These are phyloP conservation scores for Cinara cedri DNA, from an alignment of 2,888 invertebrate species.

Conservation along the genomic window DNA sequence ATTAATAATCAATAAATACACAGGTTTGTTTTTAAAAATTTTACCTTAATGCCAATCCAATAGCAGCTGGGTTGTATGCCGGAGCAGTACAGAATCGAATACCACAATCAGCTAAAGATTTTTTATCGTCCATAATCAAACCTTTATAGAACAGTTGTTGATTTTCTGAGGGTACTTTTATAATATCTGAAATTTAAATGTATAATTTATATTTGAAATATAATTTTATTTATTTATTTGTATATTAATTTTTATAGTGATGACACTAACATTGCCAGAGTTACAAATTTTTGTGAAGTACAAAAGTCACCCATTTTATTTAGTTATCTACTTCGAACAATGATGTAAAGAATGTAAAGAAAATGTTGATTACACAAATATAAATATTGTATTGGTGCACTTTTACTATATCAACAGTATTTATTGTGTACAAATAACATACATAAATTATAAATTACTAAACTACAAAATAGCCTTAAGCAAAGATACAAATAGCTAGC, in stretches of 20 bases:
- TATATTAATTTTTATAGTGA: too few relatives aligned
- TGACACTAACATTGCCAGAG: too few relatives aligned
- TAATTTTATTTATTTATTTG: too few relatives aligned
- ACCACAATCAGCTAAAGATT: slow-evolving; percentile 88
- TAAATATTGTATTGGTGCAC: too few relatives aligned
- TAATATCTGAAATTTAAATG: slow-evolving; percentile 84
- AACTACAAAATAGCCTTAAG: too few relatives aligned
- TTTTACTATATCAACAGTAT: too few relatives aligned
- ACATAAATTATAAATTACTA: too few relatives aligned
- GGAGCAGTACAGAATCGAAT: slow-evolving; percentile 88
- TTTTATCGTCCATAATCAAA: slow-evolving; percentile 86
- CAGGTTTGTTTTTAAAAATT: background rate
- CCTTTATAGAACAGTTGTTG: slow-evolving; percentile 92
- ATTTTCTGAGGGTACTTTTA: slow-evolving; percentile 83
- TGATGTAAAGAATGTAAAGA: background rate
- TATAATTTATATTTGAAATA: too few relatives aligned
- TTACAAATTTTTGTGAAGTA: too few relatives aligned
- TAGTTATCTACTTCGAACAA: background rate
- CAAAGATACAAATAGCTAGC: too few relatives aligned
- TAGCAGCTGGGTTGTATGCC: slow-evolving; percentile 92
- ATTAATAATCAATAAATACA: slow-evolving; percentile 13
- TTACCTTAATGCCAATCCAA: slow-evolving; percentile 75
- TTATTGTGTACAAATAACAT: too few relatives aligned
- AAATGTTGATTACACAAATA: too few relatives aligned
- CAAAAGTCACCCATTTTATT: background rate